A percentile compares a stretch with the other conserved stretches of the same genome.
Conservation (phyloP, 2,113 vertebrate species). For the Aspidoscelis tigris region DNA sequence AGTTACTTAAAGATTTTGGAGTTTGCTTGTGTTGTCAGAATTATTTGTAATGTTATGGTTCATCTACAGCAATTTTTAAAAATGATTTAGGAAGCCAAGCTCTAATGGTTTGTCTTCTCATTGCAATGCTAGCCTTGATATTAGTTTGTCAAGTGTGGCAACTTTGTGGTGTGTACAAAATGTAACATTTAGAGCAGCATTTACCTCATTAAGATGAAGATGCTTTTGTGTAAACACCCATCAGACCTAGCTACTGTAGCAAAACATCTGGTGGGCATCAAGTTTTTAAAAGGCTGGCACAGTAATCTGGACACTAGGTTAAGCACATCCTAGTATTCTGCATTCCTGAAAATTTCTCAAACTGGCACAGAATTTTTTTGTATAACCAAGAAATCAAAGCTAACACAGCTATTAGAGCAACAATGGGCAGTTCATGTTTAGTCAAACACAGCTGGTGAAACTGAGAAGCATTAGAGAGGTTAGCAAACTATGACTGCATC, state of each 20-base stretch:
- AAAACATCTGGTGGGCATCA: no score
- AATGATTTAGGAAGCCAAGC: background rate
- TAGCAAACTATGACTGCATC: background rate
- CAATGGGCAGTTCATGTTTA: background rate
- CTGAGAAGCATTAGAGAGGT: background rate
- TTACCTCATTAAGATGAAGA: no score
- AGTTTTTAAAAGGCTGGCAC: no score
- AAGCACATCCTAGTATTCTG: background rate
- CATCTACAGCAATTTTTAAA: background rate
- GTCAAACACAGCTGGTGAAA: background rate
- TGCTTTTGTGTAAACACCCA: no score
- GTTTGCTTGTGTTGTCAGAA: background rate
- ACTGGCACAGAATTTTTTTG: background rate
- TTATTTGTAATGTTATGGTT: background rate
- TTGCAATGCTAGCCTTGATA: no score
- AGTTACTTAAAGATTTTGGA: background rate
- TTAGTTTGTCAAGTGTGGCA: no score
- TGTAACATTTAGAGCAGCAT: no score
- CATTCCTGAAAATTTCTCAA: background rate
- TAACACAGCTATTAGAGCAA: background rate
- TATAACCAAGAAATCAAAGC: background rate
- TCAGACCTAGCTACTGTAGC: no score
- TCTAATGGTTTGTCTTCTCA: no score
- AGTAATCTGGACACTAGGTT: no score
- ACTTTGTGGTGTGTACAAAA: no score